A percentile compares a stretch with the other conserved stretches of the same genome.
Conservation (phyloP, 2,888 invertebrate species). For the Phoenoteleia sp. region DNA sequence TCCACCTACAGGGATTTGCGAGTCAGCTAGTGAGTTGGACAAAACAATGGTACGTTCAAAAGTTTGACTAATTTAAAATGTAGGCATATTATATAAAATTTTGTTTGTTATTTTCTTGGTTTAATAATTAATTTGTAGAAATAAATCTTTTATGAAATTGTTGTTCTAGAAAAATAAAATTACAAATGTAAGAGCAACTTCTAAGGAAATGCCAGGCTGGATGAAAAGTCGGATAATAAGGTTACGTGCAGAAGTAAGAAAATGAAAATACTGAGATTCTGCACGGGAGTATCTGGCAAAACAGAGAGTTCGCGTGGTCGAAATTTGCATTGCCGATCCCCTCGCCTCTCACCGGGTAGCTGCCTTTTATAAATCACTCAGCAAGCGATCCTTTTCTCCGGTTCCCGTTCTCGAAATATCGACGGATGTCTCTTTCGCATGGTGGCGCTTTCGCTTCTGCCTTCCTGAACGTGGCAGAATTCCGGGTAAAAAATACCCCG, state of each 20-base stretch:
- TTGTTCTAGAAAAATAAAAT: background rate
- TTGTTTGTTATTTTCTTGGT: background rate
- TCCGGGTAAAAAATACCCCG: background rate
- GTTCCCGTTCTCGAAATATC: constrained; percentile 56
- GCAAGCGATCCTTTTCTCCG: constrained; percentile 62
- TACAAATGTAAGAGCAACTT: background rate
- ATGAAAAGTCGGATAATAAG: background rate
- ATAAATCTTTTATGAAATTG: background rate
- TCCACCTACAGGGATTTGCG: background rate
- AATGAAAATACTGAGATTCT: constrained; percentile 77
- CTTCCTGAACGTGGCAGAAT: background rate
- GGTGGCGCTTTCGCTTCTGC: constrained; percentile 40
- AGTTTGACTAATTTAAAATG: background rate
- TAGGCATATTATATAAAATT: background rate
- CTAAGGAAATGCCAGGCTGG: background rate
- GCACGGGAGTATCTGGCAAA: constrained; percentile 73
- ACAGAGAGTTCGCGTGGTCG: constrained; percentile 81
- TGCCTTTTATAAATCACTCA: constrained; percentile 83
- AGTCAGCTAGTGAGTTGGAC: constrained; percentile 10
- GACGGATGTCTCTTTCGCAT: constrained; percentile 59
- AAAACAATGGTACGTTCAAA: background rate
- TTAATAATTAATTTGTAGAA: background rate
- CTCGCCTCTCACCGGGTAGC: constrained; percentile 75
- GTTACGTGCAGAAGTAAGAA: background rate
- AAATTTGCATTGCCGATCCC: constrained; percentile 84